Evolutionary conservation across 2,797 vertebrate species (phyloP).

Genomic region (Tenualosa thibaudeaui): DNA sequence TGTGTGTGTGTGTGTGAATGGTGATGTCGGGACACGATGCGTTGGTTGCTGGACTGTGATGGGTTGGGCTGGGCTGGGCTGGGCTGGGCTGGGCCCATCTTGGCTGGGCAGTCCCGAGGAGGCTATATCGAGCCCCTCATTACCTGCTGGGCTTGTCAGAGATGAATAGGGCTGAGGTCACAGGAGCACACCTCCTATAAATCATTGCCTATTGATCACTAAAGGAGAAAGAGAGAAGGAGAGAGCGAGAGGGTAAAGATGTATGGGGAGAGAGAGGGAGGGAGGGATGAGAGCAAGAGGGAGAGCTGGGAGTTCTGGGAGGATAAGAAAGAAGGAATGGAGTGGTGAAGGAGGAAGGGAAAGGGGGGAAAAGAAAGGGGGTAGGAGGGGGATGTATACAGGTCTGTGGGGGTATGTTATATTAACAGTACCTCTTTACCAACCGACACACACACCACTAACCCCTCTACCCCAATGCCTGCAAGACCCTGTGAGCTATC

Average conservation of each 20-base stretch:
- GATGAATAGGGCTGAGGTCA: slow-evolving; percentile 67
- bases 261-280: not conserved
- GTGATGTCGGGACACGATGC: slow-evolving; percentile 61
- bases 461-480: not conserved
- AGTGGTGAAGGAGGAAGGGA: not conserved
- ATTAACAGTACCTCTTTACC: slow-evolving; percentile 11
- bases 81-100: not conserved
- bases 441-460: not conserved
- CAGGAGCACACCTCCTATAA: slow-evolving; percentile 62
- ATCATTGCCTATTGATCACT: slow-evolving; percentile 71
- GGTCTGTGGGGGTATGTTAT: slow-evolving; percentile 24
- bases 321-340: slow-evolving; percentile 1
- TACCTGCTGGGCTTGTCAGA: slow-evolving; percentile 66
- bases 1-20: slow-evolving; percentile 65
- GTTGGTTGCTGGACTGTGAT: not conserved
- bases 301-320: not conserved
- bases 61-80: not conserved
- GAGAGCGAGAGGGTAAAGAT: not conserved
- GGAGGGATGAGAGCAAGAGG: not conserved
- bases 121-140: slow-evolving; percentile 68
- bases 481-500: not conserved
- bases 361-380: not conserved
- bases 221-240: slow-evolving; percentile 5
- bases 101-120: slow-evolving; percentile 46
- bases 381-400: not conserved